Evolutionary conservation across 1,140 invertebrate species (phyloP).

Genomic region (Procambarus clarkii): DNA sequence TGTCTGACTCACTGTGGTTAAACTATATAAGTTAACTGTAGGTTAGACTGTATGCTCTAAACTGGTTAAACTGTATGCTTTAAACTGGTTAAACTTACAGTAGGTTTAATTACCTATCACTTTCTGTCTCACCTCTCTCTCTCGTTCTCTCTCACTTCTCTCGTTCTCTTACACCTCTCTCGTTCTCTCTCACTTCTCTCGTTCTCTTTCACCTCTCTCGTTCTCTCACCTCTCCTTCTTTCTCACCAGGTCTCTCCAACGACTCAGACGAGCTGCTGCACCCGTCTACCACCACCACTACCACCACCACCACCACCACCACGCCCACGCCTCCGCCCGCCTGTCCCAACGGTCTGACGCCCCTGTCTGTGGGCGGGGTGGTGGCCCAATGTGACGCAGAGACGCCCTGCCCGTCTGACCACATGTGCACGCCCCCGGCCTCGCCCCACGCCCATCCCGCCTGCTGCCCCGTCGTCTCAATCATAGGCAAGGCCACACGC

Average conservation of each 20-base stretch:
- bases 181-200: no score
- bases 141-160: no score
- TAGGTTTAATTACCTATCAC: no score
- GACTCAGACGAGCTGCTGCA: conserved; percentile 42
- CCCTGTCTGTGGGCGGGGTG: conserved; percentile 65
- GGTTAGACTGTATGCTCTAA: no score
- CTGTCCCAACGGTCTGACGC: conserved; percentile 62
- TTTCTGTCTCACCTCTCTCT: no score
- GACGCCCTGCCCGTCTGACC: conserved; percentile 63
- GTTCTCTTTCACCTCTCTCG: not conserved
- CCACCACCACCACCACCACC: conserved; percentile 24
- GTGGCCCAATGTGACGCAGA: conserved; percentile 53
- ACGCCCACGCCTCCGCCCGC: not conserved
- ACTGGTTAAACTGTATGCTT: no score
- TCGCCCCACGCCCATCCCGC: conserved; percentile 9
- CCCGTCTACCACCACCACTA: not conserved
- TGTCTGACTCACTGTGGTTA: no score
- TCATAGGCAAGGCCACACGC: conserved; percentile 42
- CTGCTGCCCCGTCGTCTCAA: conserved; percentile 75
- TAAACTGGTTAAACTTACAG: no score
- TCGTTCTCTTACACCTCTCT: no score
- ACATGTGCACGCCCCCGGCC: conserved; percentile 65
- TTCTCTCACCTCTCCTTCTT: not conserved
- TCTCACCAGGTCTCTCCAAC: conserved; percentile 52
- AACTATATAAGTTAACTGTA: no score